A percentile compares a stretch with the other conserved stretches of the same genome.
These are phyloP conservation scores for Camponotus fellah DNA, from an alignment of 2,888 invertebrate genomes.

Conservation along the genomic window DNA sequence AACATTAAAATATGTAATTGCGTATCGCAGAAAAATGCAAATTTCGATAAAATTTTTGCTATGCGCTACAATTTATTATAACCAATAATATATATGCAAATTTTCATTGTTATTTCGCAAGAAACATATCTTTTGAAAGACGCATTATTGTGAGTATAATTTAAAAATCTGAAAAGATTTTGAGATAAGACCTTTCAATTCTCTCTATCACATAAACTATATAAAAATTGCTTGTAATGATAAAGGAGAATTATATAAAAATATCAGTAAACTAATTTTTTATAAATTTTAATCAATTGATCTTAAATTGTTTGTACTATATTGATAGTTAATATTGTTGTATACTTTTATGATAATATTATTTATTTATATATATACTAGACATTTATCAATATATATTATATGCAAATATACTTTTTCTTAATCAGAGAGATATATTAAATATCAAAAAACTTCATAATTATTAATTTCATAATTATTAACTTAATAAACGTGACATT, in stretches of 20 bases:
- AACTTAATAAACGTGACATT: neutral
- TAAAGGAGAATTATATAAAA: neutral
- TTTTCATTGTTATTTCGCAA: neutral
- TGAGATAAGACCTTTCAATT: neutral
- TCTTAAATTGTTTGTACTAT: neutral
- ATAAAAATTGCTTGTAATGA: neutral
- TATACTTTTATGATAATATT: neutral
- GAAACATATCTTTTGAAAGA: neutral
- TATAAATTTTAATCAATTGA: neutral
- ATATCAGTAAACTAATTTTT: constrained; percentile 23
- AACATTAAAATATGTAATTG: constrained; percentile 3
- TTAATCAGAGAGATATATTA: neutral
- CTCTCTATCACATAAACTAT: neutral
- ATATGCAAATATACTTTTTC: neutral
- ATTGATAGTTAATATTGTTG: neutral
- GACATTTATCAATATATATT: neutral
- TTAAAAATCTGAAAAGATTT: neutral
- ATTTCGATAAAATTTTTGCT: neutral
- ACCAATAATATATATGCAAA: neutral
- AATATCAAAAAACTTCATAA: neutral
- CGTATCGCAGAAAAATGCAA: constrained; percentile 7
- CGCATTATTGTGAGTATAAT: neutral
- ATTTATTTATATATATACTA: neutral
- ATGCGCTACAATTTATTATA: neutral
- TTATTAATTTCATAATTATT: too few relatives aligned